A percentile compares a stretch with the other conserved stretches of the same genome.
Evolutionary conservation across 2,888 invertebrate genomes (phyloP).

Genomic region (Scrobipalpa costella): DNA sequence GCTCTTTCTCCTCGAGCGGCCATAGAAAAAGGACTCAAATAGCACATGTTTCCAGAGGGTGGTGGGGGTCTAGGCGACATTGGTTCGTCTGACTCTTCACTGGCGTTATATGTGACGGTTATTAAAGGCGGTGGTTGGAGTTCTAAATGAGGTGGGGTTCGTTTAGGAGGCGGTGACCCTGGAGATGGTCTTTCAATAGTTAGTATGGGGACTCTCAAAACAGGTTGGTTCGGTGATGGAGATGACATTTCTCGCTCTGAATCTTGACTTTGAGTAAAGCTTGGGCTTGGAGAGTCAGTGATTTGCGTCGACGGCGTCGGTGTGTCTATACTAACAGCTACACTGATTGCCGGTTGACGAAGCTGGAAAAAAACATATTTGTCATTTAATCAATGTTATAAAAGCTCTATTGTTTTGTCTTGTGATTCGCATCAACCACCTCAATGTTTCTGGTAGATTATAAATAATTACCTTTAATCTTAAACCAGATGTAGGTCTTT

Average conservation of each 20-base stretch:
- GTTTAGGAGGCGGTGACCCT: conserved; percentile 82
- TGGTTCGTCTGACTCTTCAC: conserved; percentile 89
- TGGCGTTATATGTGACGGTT: conserved; percentile 88
- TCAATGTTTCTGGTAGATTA: no score
- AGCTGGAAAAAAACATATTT: conserved; percentile 63
- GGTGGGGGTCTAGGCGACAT: conserved; percentile 83
- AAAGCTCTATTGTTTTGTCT: no score
- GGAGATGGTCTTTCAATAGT: conserved; percentile 86
- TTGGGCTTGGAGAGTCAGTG: conserved; percentile 74
- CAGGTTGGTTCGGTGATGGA: conserved; percentile 71
- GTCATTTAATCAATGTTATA: neutral
- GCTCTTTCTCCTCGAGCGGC: conserved; percentile 86
- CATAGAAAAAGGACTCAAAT: conserved; percentile 89
- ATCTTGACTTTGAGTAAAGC: conserved; percentile 72
- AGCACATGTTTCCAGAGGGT: conserved; percentile 83
- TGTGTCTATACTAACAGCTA: conserved; percentile 66
- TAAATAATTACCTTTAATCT: conserved; percentile 57
- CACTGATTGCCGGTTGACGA: conserved; percentile 73
- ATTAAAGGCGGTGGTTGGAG: conserved; percentile 85
- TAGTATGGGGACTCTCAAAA: conserved; percentile 83
- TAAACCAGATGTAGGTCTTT: conserved; percentile 61
- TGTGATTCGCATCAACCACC: no score
- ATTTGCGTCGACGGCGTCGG: conserved; percentile 73
- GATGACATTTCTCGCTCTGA: conserved; percentile 71
- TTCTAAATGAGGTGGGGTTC: conserved; percentile 84